A percentile compares a stretch with the other conserved stretches of the same genome.
Evolutionary conservation across 64 coral and sea anemone species (phyloP).

Genomic region (Dendronephthya gigantea): DNA sequence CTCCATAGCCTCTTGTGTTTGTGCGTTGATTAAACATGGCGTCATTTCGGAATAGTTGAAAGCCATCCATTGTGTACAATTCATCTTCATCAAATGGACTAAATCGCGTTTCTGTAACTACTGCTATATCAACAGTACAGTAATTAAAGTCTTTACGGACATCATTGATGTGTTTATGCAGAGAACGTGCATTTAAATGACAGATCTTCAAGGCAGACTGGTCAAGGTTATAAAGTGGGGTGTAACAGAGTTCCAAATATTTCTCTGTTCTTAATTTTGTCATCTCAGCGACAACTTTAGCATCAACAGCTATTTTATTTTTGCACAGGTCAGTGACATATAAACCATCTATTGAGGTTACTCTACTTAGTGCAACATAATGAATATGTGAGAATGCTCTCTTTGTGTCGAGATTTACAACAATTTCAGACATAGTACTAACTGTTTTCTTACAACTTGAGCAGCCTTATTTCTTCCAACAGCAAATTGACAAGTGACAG

Average conservation of each 20-base stretch:
- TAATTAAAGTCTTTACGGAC: conserved; percentile 21
- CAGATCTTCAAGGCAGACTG: background rate
- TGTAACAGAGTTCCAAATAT: background rate
- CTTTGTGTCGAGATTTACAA: background rate
- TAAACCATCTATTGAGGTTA: conserved; percentile 11
- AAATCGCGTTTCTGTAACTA: conserved; percentile 43
- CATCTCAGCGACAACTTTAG: conserved; percentile 31
- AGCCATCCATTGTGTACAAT: conserved; percentile 4
- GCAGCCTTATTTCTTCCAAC: no score
- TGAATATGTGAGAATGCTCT: conserved; percentile 34
- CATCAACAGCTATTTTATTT: conserved; percentile 27
- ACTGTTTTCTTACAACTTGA: no score
- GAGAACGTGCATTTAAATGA: conserved; percentile 20
- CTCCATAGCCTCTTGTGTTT: background rate
- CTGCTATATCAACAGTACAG: background rate
- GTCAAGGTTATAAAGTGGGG: background rate
- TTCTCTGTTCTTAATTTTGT: background rate
- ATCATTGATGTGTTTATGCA: conserved; percentile 34
- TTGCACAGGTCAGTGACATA: background rate
- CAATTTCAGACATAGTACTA: background rate
- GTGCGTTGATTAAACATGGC: background rate
- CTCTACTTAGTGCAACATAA: conserved; percentile 35
- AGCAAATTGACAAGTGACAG: conserved; percentile 21
- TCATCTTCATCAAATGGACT: conserved; percentile 17
- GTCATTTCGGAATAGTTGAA: conserved; percentile 33